Evolutionary conservation across 1,140 invertebrate species (phyloP).

Genomic region (Danaus melanippus): DNA sequence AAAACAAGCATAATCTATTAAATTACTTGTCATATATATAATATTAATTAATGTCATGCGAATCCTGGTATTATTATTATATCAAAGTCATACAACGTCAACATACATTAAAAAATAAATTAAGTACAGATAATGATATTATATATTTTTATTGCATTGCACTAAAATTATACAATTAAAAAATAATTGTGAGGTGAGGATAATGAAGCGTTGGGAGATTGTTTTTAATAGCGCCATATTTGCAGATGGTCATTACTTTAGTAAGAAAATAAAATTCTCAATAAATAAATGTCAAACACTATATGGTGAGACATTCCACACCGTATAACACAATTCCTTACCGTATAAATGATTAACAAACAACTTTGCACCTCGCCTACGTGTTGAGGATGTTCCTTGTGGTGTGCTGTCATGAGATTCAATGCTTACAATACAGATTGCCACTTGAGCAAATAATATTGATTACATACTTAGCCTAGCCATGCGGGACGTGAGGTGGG

Average conservation of each 20-base stretch:
- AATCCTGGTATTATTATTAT: too few relatives aligned
- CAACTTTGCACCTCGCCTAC: constrained; percentile 64
- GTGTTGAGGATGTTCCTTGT: constrained; percentile 33
- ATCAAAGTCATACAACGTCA: constrained; percentile 4
- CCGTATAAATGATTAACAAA: constrained; percentile 71
- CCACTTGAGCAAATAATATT: constrained; percentile 68
- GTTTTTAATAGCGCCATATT: constrained; percentile 49
- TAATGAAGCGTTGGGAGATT: too few relatives aligned
- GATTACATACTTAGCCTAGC: constrained; percentile 59
- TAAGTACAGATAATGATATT: constrained; percentile 23
- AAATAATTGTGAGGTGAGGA: too few relatives aligned
- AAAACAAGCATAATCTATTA: too few relatives aligned
- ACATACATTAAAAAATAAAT: constrained; percentile 19
- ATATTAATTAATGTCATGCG: too few relatives aligned
- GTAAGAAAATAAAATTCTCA: constrained; percentile 72
- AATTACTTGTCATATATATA: too few relatives aligned
- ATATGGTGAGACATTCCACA: constrained; percentile 66
- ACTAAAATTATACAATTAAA: constrained; percentile 15
- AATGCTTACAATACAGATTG: constrained; percentile 58
- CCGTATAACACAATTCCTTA: constrained; percentile 70
- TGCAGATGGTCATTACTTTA: constrained; percentile 66
- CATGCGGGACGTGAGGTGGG: constrained; percentile 60
- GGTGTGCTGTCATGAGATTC: constrained; percentile 67
- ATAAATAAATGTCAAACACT: constrained; percentile 71
- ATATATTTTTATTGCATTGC: constrained; percentile 8